Percentiles rank a stretch among this genome's conserved stretches.
phyloP scores from a whole-genome alignment of 2,797 vertebrate genomes.

The Lacerta agilis region DNA sequence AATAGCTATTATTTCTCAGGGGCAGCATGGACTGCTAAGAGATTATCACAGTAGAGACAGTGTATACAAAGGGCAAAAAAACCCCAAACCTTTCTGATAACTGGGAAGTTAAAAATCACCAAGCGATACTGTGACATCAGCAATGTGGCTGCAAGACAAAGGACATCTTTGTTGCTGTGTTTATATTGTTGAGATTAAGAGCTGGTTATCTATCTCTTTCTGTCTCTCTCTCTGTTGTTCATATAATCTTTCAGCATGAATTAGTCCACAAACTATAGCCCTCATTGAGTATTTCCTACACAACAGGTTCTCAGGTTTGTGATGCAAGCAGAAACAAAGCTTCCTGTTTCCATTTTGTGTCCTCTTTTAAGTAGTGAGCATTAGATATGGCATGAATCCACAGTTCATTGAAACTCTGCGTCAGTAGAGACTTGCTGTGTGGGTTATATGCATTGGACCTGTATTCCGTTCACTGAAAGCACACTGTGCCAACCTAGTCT shows the following conservation, averaged over 20 bases:
- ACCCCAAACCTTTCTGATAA: not conserved
- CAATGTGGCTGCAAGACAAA: conserved; percentile 8
- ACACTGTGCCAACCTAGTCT: not conserved
- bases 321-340: not conserved
- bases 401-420: not conserved
- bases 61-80: not conserved
- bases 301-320: not conserved
- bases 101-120: not conserved
- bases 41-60: conserved; percentile 14
- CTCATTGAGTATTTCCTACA: conserved; percentile 22
- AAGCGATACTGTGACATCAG: conserved; percentile 22
- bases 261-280: conserved; percentile 24
- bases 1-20: not conserved
- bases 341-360: not conserved
- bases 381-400: not conserved
- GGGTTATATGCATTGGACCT: not conserved
- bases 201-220: not conserved
- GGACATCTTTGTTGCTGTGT: conserved; percentile 21
- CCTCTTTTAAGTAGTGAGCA: not conserved
- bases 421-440: not conserved
- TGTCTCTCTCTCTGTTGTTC: not conserved
- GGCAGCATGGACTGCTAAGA: not conserved
- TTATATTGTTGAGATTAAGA: conserved; percentile 4
- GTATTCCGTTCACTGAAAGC: too few relatives aligned
- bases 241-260: conserved; percentile 31